phyloP scores from a whole-genome alignment of 2,888 invertebrate species.

The Conistra vaccinii region DNA sequence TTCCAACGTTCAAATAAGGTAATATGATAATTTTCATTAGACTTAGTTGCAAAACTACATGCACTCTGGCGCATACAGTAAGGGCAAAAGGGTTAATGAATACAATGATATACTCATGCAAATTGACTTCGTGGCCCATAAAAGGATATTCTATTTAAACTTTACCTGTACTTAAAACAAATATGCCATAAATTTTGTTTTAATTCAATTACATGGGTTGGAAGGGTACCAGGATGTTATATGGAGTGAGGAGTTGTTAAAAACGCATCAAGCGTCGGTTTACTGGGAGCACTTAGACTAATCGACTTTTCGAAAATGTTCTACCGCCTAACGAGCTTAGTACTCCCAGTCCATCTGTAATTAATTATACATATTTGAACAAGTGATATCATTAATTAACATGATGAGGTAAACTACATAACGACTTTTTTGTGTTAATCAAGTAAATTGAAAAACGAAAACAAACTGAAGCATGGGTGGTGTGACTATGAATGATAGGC shows the following conservation, averaged over 20 bases:
- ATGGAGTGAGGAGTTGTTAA: constrained; percentile 75
- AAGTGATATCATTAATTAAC: constrained; percentile 43
- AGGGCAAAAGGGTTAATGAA: constrained; percentile 69
- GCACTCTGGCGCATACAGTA: constrained; percentile 37
- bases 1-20: constrained; percentile 51
- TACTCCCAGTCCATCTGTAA: constrained; percentile 58
- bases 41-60: constrained; percentile 65
- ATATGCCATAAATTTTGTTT: constrained; percentile 42
- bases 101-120: constrained; percentile 65
- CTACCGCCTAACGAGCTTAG: constrained; percentile 72
- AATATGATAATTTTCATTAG: constrained; percentile 64
- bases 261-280: constrained; percentile 77
- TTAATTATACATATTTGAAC: constrained; percentile 58
- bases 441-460: background rate
- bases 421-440: constrained; percentile 20
- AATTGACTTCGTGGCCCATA: constrained; percentile 51
- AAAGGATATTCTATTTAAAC: constrained; percentile 55
- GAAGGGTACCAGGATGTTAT: constrained; percentile 73
- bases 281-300: constrained; percentile 70
- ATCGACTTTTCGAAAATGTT: constrained; percentile 68
- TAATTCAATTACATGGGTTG: constrained; percentile 61
- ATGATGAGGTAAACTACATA: constrained; percentile 22
- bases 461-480: no score
- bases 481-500: no score
- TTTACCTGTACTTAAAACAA: constrained; percentile 50